Evolutionary conservation across 2,797 vertebrate genomes (phyloP).

Genomic region (Manis javanica): DNA sequence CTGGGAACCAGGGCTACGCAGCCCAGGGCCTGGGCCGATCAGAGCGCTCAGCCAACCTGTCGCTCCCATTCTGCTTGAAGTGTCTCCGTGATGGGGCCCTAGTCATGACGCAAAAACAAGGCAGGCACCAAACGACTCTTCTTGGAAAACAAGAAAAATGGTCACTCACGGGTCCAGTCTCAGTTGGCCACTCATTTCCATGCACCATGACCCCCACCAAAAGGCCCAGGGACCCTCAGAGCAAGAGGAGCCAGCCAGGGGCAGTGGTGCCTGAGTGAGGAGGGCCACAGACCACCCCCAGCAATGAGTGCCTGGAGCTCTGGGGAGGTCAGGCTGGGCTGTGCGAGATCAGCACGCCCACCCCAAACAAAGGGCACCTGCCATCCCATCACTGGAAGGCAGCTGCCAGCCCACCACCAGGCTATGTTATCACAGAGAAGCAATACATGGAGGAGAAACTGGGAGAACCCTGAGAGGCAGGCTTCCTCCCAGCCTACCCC

Average conservation of each 20-base stretch:
- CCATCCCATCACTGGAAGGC: neutral
- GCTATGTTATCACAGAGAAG: neutral
- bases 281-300: neutral
- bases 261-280: neutral
- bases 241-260: neutral
- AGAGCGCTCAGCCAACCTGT: rapidly evolving
- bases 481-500: neutral
- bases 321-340: neutral
- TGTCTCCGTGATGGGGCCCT: neutral
- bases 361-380: neutral
- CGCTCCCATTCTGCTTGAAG: neutral
- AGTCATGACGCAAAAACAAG: rapidly evolving
- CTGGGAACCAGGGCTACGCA: neutral
- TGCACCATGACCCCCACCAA: neutral
- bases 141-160: neutral
- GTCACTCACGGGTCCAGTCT: neutral
- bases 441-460: neutral
- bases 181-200: neutral
- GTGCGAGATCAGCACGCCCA: rapidly evolving
- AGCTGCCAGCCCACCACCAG: rapidly evolving
- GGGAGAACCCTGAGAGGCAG: neutral
- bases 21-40: neutral
- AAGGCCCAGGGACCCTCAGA: neutral
- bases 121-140: neutral
- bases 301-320: neutral